Base-by-base conservation (phyloP, 2,113 vertebrate genomes). In the Geothlypis trichas region DNA sequence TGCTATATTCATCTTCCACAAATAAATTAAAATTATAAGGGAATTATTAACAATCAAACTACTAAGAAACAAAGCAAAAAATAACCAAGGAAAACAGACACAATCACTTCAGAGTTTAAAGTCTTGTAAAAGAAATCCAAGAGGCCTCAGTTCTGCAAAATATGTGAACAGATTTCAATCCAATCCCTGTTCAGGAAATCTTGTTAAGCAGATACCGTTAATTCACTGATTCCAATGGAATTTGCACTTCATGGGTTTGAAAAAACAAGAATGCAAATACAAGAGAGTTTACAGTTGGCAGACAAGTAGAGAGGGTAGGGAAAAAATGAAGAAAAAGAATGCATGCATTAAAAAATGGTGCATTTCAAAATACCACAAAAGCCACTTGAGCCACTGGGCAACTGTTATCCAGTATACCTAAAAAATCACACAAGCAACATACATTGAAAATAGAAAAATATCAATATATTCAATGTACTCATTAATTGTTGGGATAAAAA, bases 291-390 rank as follows among this genome's bases (percentile, higher is more conserved):
- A 65, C 55, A 73, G 41, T 15, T 41, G 8, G 42, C 21, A 90
- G 44, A 78, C 15, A 65, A 87, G 37, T 37, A 55, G 28, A 84
- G 8, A 72, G 71, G n/a, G 31, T 14, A 71, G 10, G n/a, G 1
- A 1, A 5, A 61, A 44, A n/a, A 8, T 2, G 1, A 72, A 37
- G 15, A 58, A 63, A 54, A 80, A 62, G 5, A 59, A 87, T 57
- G 14, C 8, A 79, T 27, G 8, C 15, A 79, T 13, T 35, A 54
- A 69, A 69, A 15, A 6, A 2, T 0, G 0, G 2, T 42, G 44
- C 23, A 46, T 57, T 62, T 73, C 31, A 86, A 90, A 66, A n/a
- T 49, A 41, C 5, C 49, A 27, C 2, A 72, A 47, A 75, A 80
- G 5, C 7, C 11, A n/a, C 24, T 57, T 30, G 17, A 84, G 15